These are phyloP conservation scores for Rhingia campestris DNA, from an alignment of 2,888 invertebrate genomes.

Conservation along the genomic window DNA sequence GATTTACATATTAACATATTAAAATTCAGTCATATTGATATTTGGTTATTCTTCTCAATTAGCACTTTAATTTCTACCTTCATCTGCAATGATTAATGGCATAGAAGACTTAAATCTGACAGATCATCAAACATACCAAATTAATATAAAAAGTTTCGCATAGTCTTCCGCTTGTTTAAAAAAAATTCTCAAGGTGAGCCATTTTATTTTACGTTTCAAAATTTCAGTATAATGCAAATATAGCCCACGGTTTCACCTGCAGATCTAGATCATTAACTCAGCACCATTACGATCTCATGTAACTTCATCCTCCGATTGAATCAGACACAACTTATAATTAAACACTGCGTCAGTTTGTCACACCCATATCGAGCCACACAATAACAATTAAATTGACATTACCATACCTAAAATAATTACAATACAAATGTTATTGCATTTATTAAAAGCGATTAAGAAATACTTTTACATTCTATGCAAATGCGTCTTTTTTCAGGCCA, in stretches of 20 bases:
- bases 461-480: conserved; percentile 40
- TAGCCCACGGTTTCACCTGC: conserved; percentile 6
- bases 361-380: conserved; percentile 23
- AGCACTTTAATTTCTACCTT: no score
- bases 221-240: conserved; percentile 14
- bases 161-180: no score
- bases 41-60: no score
- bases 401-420: conserved; percentile 5
- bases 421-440: conserved; percentile 26
- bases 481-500: conserved; percentile 10
- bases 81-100: no score
- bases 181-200: conserved; percentile 10
- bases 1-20: no score
- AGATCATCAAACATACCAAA: no score
- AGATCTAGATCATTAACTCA: background rate
- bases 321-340: conserved; percentile 29
- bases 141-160: no score
- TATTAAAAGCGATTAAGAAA: conserved; percentile 22
- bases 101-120: no score
- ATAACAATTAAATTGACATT: background rate
- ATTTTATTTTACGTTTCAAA: background rate
- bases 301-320: conserved; percentile 51
- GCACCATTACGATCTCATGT: conserved; percentile 38
- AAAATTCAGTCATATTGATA: no score
- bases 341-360: conserved; percentile 17